Percentiles rank a stretch among this genome's conserved stretches.
These are phyloP conservation scores for Neodontobutis hainanensis DNA, from an alignment of 2,113 vertebrate genomes.

Conservation along the genomic window DNA sequence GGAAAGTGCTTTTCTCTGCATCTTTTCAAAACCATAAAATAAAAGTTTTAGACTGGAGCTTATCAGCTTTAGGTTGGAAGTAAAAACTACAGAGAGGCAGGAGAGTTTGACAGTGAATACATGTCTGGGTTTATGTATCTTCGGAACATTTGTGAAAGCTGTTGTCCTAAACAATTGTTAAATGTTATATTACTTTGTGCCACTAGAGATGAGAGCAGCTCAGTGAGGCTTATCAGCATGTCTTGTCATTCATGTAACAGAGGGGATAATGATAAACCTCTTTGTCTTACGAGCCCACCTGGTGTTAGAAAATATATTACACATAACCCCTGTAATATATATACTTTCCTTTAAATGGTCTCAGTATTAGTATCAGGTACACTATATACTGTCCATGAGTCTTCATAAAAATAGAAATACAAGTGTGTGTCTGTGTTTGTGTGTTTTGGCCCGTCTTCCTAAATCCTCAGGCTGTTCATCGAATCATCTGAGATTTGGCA, in stretches of 20 bases:
- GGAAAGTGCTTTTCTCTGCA: too few relatives aligned
- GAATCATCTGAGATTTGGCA: slow-evolving; percentile 60
- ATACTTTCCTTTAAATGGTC: too few relatives aligned
- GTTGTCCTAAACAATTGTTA: too few relatives aligned
- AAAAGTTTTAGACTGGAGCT: not conserved
- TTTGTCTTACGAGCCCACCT: too few relatives aligned
- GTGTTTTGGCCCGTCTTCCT: slow-evolving; percentile 40
- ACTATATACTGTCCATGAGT: not conserved
- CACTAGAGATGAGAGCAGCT: not conserved
- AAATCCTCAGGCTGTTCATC: slow-evolving; percentile 61
- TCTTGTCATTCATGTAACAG: too few relatives aligned
- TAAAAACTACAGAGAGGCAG: not conserved
- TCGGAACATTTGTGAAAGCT: too few relatives aligned
- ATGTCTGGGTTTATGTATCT: not conserved
- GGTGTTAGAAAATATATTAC: too few relatives aligned
- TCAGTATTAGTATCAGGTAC: not conserved
- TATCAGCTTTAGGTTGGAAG: not conserved
- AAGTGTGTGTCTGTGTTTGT: slow-evolving; percentile 33
- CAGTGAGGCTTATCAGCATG: too few relatives aligned
- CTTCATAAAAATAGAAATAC: not conserved
- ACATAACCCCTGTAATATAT: too few relatives aligned
- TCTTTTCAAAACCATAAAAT: not conserved
- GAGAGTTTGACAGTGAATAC: not conserved
- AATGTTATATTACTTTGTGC: not conserved
- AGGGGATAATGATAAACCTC: too few relatives aligned